Conservation (phyloP, 2,888 invertebrate species). For the Hyppa rectilinea region DNA sequence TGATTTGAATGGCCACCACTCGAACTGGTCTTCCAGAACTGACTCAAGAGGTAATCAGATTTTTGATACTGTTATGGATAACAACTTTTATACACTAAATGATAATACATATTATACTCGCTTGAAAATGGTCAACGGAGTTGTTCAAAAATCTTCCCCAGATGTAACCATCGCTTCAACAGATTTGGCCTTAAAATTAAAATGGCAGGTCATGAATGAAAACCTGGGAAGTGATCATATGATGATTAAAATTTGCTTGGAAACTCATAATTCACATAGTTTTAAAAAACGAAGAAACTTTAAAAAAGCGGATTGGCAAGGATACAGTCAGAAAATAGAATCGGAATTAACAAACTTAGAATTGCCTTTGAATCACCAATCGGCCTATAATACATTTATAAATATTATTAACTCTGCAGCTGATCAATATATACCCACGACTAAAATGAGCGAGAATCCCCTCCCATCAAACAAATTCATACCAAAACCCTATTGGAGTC, state of each 20-base stretch:
- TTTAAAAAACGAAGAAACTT: too few species aligned
- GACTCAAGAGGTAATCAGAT: conserved; percentile 6
- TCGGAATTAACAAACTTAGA: not conserved
- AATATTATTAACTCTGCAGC: not conserved
- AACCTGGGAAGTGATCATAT: conserved; percentile 3
- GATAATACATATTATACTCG: conserved; percentile 12
- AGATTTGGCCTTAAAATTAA: not conserved
- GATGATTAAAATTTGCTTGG: not conserved
- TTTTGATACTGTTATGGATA: conserved; percentile 2
- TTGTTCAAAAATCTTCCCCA: conserved; percentile 2
- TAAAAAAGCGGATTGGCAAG: conserved; percentile 2
- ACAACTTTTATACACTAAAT: conserved; percentile 3
- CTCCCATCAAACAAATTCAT: not conserved
- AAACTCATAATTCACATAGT: not conserved
- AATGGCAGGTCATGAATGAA: conserved; percentile 6
- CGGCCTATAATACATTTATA: not conserved
- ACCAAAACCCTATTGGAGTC: not conserved
- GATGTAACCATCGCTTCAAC: not conserved
- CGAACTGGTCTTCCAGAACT: conserved; percentile 6
- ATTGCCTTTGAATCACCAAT: not conserved
- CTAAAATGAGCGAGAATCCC: not conserved
- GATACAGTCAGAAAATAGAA: not conserved
- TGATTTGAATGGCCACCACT: conserved; percentile 5
- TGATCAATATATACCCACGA: not conserved
- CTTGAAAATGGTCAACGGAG: conserved; percentile 3